Base-by-base conservation (phyloP, 2,113 vertebrate species). In the Hemiprocne comata region DNA sequence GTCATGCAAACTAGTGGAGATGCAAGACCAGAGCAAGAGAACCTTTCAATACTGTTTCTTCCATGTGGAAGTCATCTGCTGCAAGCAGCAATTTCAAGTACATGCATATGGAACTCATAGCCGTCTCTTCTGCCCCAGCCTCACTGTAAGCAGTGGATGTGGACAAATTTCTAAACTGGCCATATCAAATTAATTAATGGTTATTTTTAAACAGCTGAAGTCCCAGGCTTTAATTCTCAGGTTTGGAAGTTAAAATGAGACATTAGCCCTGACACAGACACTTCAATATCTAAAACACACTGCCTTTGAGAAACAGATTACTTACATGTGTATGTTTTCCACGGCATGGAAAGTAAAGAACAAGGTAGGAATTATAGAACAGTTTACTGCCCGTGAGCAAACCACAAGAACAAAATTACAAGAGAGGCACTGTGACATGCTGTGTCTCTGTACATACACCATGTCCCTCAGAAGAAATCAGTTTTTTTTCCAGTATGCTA, bases 381-480 rank as follows among this genome's bases (percentile, higher is more conserved):
- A 0, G 50, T n/a, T 70, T 79, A 66, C 11, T 91, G 97, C 55
- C 66, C 25, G 33, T 82, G 65, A 90, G 8, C 23, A 72, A 79
- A 72, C 18, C 20, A 87, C 16, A 57, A 60, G 25, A 83, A 66
- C 7, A 81, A 87, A 91, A 94, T 86, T 38, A 64, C 5, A 29
- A n/a, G 20, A 75, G 60, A 78, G 64, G 55, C 66, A 89, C 31
- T 84, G 50, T 0, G 4, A 25, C 5, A 60, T 79, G 13, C 21
- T 75, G 8, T 89, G 15, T 93, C 87, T 95, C 94, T 85, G 10
- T 50, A 76, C 10, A 69, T 74, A 31, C 4, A 85, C 62, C 73
- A 80, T 91, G 71, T 67, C 74, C 54, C 70, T 96, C 72, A 81
- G 28, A 79, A 84, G 42, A 73, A 90, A 64, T 57, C 66, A 64